Evolutionary conservation across 2,888 invertebrate genomes (phyloP), one percentile per base, ranked within the genome.

Genomic region (Tenodera sinensis): DNA sequence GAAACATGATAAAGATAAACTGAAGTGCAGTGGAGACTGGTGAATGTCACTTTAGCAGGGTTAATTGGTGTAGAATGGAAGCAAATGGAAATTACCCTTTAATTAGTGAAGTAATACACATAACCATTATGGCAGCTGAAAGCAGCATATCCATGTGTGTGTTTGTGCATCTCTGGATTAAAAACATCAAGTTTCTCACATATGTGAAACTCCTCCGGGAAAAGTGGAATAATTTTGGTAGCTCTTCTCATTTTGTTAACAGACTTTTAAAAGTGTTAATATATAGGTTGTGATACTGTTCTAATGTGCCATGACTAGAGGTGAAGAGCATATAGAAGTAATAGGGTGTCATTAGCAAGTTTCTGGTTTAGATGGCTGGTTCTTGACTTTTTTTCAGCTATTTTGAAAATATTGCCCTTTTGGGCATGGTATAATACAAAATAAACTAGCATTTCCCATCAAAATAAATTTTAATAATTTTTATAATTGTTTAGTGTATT

Each of bases 251-350:
- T 3, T 71, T 71, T 25, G 25, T 71, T 71, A 71, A 71, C 54
- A 71, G 54, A 71, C 54, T 71, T 71, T 71, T 20, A 71, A 71
- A 25, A 71, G 54, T 71, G 54, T 71, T 71, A 71, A 71, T 71
- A 15, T 71, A 71, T 87, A 90, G 90, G 90, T 90, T 90, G 90
- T 90, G 90, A 90, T 90, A 89, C 81, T 82, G 82, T 88, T 90
- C 89, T 88, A 85, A 30, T 90, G 89, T 90, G 89, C 90, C 90
- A 90, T 89, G 84, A 87, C 54, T 71, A 25, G 54, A 71, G 54
- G 54, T 71, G 54, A 71, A 71, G 54, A 71, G 54, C 54, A 71
- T 71, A 25, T 20, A 71, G 25, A 71, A 71, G 14, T 71, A 71
- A 71, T 25, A 71, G 54, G 54, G 54, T 71, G 15, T 71, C 15